Conservation (phyloP, 1,140 invertebrate genomes). For the Adoxophyes honmai region DNA sequence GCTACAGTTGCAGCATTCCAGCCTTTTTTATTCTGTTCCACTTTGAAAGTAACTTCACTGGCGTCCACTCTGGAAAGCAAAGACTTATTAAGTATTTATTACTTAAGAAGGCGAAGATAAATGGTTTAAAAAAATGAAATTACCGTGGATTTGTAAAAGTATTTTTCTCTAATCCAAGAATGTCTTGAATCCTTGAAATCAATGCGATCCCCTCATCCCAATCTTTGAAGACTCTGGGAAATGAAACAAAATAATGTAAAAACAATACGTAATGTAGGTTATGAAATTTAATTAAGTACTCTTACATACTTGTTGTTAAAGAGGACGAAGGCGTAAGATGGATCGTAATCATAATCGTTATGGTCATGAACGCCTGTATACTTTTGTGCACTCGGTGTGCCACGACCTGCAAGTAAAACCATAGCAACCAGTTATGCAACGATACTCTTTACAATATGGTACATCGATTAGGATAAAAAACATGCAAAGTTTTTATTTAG, state of each 20-base stretch:
- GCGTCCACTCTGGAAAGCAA: conserved; percentile 80
- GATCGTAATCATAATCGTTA: conserved; percentile 80
- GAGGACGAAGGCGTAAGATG: conserved; percentile 83
- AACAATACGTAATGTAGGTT: too few relatives aligned
- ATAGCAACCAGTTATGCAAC: conserved; percentile 11
- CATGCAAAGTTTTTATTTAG: conserved; percentile 24
- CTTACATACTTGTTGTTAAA: conserved; percentile 81
- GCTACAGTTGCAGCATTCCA: conserved; percentile 86
- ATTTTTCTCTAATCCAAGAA: conserved; percentile 79
- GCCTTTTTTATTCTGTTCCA: conserved; percentile 83
- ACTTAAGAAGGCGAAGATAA: conserved; percentile 13
- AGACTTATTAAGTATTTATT: conserved; percentile 5
- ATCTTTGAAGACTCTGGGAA: conserved; percentile 50
- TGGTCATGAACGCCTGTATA: conserved; percentile 47
- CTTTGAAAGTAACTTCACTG: conserved; percentile 90
- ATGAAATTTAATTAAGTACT: too few relatives aligned
- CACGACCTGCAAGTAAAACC: conserved; percentile 50
- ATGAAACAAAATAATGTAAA: conserved; percentile 18
- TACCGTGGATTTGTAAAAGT: conserved; percentile 69
- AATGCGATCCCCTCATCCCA: conserved; percentile 80
- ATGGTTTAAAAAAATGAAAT: conserved; percentile 19
- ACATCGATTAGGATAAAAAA: conserved; percentile 22
- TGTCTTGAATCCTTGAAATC: conserved; percentile 78
- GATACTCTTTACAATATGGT: background rate
- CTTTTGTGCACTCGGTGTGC: conserved; percentile 29